These are phyloP conservation scores for Nasonia giraulti DNA, from an alignment of 1,140 invertebrate genomes.

Conservation along the genomic window DNA sequence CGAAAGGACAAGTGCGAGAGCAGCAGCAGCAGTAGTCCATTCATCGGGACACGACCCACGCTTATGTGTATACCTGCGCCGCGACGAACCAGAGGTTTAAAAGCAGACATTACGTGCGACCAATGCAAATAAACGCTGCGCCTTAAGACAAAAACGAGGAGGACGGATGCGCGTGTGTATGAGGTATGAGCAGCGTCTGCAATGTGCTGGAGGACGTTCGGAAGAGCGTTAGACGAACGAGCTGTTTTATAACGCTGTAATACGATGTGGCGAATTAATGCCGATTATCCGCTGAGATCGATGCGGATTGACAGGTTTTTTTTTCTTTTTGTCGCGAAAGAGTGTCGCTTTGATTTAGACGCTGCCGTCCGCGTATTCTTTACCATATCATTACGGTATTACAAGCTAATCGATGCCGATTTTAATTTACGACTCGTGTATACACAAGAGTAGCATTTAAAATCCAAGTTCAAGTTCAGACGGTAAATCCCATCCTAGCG, in stretches of 20 bases:
- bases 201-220: neutral
- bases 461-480: no score
- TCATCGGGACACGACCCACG: neutral
- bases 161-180: neutral
- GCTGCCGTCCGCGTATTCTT: neutral
- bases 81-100: neutral
- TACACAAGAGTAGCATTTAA: no score
- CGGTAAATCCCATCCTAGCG: no score
- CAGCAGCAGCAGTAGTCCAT: neutral
- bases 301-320: neutral
- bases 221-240: neutral
- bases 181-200: neutral
- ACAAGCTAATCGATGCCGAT: no score
- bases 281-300: no score
- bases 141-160: neutral
- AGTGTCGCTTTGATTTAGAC: neutral
- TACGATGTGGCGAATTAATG: neutral
- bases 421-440: no score
- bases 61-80: neutral
- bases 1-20: conserved; percentile 30
- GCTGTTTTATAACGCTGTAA: neutral
- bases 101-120: conserved; percentile 31
- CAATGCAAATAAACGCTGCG: conserved; percentile 20
- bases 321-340: neutral
- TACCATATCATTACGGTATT: no score